These are phyloP conservation scores for Garrulus glandarius DNA, from an alignment of 2,797 vertebrate genomes.

Conservation along the genomic window DNA sequence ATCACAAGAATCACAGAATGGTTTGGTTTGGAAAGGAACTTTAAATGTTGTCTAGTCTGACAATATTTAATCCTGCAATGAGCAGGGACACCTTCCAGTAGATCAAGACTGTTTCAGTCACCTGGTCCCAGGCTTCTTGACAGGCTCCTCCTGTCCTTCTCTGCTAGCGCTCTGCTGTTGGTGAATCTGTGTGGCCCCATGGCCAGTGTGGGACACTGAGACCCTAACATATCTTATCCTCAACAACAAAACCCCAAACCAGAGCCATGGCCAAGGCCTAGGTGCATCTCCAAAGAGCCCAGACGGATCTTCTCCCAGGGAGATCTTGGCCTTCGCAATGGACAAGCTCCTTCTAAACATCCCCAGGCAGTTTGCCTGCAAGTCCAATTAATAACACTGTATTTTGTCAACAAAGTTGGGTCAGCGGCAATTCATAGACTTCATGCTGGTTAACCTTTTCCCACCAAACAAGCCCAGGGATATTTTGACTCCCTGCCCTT, in stretches of 20 bases:
- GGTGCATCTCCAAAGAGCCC: background rate
- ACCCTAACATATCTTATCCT: background rate
- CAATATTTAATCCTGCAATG: background rate
- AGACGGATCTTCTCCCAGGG: background rate
- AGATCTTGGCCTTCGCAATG: background rate
- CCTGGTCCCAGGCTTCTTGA: background rate
- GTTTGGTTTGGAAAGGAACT: background rate
- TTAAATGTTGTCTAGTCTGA: background rate
- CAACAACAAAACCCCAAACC: background rate
- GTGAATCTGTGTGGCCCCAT: fast-evolving
- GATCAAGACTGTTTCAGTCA: background rate
- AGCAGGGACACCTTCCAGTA: background rate
- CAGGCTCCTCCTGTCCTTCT: background rate
- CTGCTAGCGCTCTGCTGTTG: background rate
- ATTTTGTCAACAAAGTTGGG: slow-evolving; percentile 22
- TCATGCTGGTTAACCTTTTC: slow-evolving; percentile 28
- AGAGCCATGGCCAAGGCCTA: background rate
- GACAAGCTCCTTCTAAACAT: background rate
- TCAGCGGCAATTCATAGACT: background rate
- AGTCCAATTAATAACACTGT: background rate
- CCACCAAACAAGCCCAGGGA: slow-evolving; percentile 4
- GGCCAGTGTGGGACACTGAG: background rate
- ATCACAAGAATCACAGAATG: background rate
- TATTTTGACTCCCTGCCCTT: slow-evolving; percentile 34
- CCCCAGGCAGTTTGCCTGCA: background rate